A percentile compares a stretch with the other conserved stretches of the same genome.
phyloP scores from a whole-genome alignment of 2,113 vertebrate species.

The Anas platyrhynchos region DNA sequence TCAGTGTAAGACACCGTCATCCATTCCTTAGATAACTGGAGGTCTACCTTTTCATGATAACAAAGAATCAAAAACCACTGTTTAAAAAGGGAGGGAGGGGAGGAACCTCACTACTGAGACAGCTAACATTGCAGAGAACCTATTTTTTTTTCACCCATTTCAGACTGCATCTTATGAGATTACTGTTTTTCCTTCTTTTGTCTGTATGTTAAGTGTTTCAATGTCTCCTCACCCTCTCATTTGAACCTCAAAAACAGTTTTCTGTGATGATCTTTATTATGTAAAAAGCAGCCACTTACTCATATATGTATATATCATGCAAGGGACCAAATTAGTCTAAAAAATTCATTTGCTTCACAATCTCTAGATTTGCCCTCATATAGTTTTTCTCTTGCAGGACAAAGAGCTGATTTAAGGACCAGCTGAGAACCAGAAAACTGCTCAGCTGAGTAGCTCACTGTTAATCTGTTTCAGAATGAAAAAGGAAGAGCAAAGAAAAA shows the following conservation, averaged over 20 bases:
- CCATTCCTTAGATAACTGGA: background rate
- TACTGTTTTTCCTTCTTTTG: background rate
- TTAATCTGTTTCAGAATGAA: background rate
- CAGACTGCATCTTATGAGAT: background rate
- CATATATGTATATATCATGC: background rate
- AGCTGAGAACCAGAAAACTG: background rate
- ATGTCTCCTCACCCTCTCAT: background rate
- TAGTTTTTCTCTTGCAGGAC: background rate
- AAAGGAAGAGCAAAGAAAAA: background rate
- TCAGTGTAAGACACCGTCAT: background rate
- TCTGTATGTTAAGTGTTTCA: background rate
- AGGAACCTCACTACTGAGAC: fast-evolving
- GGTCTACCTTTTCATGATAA: background rate
- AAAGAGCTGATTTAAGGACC: background rate
- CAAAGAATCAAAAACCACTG: background rate
- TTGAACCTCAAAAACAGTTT: background rate
- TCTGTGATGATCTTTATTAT: background rate
- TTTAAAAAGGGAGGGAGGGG: background rate
- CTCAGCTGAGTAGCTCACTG: background rate
- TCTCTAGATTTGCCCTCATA: background rate
- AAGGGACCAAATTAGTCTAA: background rate
- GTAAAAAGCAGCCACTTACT: background rate
- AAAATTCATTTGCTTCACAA: background rate
- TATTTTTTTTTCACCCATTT: background rate
- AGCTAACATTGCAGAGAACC: background rate